Percentiles rank a stretch among this genome's conserved stretches.
Evolutionary conservation across 2,888 invertebrate genomes (phyloP).

Genomic region (Drosophila mimetica): DNA sequence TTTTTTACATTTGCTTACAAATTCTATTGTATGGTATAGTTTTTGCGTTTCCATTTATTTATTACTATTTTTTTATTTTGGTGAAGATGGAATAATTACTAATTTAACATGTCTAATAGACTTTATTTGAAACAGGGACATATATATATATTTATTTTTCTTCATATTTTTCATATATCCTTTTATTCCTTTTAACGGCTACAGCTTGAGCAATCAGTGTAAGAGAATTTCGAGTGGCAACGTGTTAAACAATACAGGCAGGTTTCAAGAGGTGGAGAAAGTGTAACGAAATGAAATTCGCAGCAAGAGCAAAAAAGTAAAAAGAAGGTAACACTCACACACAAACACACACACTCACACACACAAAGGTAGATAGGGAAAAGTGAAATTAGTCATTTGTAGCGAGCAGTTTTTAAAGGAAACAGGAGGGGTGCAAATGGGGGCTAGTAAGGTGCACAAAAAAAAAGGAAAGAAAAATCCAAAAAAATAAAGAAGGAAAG

Average conservation of each 20-base stretch:
- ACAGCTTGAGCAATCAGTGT: constrained; percentile 51
- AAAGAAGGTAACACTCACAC: constrained; percentile 28
- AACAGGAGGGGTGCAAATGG: background rate
- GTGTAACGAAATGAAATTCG: constrained; percentile 48
- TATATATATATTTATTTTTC: no score
- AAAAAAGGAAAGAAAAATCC: background rate
- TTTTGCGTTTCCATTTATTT: background rate
- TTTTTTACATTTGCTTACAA: no score
- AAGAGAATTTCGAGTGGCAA: constrained; percentile 51
- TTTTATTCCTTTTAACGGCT: background rate
- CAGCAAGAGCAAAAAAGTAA: constrained; percentile 28
- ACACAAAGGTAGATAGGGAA: constrained; percentile 8
- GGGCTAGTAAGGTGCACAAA: constrained; percentile 11
- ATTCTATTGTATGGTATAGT: no score
- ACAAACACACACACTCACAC: background rate
- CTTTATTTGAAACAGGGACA: no score
- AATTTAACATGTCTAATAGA: no score
- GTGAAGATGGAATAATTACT: no score
- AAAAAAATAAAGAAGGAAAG: background rate
- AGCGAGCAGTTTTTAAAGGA: constrained; percentile 34
- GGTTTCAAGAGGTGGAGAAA: constrained; percentile 21
- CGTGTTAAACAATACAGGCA: constrained; percentile 50
- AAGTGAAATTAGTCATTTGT: constrained; percentile 63
- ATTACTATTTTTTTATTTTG: background rate
- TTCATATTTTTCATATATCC: background rate